Percentiles rank a stretch among this genome's conserved stretches.
Evolutionary conservation across 2,888 invertebrate species (phyloP).

Genomic region (Ephialtes manifestator): DNA sequence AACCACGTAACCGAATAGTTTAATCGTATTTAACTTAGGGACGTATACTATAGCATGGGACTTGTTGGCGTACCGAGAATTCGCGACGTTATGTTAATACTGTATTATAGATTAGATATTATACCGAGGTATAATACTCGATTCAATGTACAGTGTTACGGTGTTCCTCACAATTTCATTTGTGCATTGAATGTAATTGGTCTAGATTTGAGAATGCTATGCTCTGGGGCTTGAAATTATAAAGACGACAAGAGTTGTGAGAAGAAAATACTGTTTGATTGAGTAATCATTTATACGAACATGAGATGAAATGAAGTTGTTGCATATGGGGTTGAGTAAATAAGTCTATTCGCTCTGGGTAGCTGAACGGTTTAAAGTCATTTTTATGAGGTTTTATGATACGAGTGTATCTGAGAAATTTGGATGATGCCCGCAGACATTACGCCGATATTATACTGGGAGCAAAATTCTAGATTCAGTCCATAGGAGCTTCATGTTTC

Average conservation of each 20-base stretch:
- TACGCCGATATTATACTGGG: slow-evolving; percentile 15
- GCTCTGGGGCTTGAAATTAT: not conserved
- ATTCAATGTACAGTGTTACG: slow-evolving; percentile 6
- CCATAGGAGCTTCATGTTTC: slow-evolving; percentile 17
- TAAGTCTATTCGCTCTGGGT: slow-evolving; percentile 6
- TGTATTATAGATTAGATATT: slow-evolving; percentile 35
- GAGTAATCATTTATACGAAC: not conserved
- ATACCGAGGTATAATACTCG: slow-evolving; percentile 44
- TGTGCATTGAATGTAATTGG: not conserved
- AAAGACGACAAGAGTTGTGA: not conserved
- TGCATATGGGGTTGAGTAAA: not conserved
- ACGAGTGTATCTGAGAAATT: slow-evolving; percentile 11
- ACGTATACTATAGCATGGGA: slow-evolving; percentile 3
- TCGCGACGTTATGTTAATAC: slow-evolving; percentile 20
- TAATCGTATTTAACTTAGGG: slow-evolving; percentile 48
- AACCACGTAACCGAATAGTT: slow-evolving; percentile 46
- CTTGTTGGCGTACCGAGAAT: not conserved
- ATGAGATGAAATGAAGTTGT: not conserved
- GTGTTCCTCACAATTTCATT: slow-evolving; percentile 39
- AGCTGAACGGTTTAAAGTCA: not conserved
- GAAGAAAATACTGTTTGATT: not conserved
- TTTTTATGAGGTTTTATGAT: not conserved
- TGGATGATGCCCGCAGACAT: slow-evolving; percentile 10
- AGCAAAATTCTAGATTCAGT: slow-evolving; percentile 37
- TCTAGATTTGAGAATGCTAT: not conserved